Base-by-base conservation (phyloP, 2,888 invertebrate genomes). In the Epinotia demarniana region DNA sequence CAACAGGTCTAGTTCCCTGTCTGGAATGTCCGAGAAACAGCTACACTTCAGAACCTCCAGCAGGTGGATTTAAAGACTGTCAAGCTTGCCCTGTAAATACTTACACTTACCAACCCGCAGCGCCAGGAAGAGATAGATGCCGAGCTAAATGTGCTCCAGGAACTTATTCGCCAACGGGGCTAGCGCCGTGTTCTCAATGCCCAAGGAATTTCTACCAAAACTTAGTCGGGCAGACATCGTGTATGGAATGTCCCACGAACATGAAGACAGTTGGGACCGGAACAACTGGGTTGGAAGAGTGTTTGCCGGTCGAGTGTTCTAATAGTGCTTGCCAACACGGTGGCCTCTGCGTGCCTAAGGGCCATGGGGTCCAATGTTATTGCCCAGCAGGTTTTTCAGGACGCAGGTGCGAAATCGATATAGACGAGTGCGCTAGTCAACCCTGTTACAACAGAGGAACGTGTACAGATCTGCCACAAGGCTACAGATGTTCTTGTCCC, bases 321-420 rank as follows among this genome's bases (percentile, higher is more conserved):
- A 97, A 98, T 79, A 97, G 96, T 75, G 96, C 97, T 74, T 99
- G 99, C 83, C 97, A 98, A 89, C 98, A 98, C 84, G 98, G 98
- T 3, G 98, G 98, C 12, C 94, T 98, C 0, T 98, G 98, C 86
- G 96, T 98, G 9, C 97, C 98, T 0, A 97, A 98, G 95, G 97
- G 97, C 58, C 98, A 98, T 81, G 96, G 96, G 69, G 95, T 98
- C 62, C 98, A 98, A 87, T 99, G 99, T 87, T 97, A 98, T 92
- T 99, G 99, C 83, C 98, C 98, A 0, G 98, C 98, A 83, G 98
- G 98, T 72, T 99, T 98, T 91, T 98, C 98, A 0, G 99, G 99
- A 74, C 95, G 97, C 77, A 96, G 98, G 77, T 99, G 99, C 89
- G 99, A 99, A 93, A 96, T 98, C 78, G 99, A 99, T 83, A 98